Base-by-base conservation (phyloP, 1,140 invertebrate species). In the Temnothorax longispinosus region DNA sequence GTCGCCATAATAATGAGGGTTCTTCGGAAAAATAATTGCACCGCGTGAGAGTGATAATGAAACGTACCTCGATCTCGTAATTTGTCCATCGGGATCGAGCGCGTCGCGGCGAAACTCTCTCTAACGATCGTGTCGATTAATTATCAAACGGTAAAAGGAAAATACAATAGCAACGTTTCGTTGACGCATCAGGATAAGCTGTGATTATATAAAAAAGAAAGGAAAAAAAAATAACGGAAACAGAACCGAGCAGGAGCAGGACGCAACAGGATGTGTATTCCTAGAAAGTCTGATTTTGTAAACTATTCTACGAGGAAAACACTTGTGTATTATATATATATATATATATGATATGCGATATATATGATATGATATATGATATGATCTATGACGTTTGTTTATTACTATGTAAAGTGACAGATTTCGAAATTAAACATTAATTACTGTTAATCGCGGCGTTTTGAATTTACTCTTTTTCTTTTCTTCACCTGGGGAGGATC, bases 251-350 rank as follows among this genome's bases (percentile, higher is more conserved):
- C 44, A 74, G 62, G 80, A 75, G 69, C 67, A 82, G 69, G 69
- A 82, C 80, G 80, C 67, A 82, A 82, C 80, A 75, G 80, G 80
- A 84, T 84, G 69, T 84, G 80, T 84, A 84, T 84, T 84, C 94
- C 95, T 95, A 94, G 93, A 95, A 95, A 95, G 94, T 95, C 95
- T 95, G 95, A 95, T 95, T 95, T 95, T 85, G 95, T 95, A 95
- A 95, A 95, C 91, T 93, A 94, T 90, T 72, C 87, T 94, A 93
- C 86, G 90, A 92, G 91, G 93, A 84, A 84, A 84, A 84, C 80
- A 90, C 91, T 94, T 94, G 93, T 95, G 94, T 95, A 95, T 93
- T 93, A 94, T 95, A 95, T 60, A 82, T 84, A 84, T 82, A 82
- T 82, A 82, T 47, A 27, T 84, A 84, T 84, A 75, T 58, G 67